Base-by-base conservation (phyloP, 92 coral and sea anemone species). In the Parazoanthus swiftii region DNA sequence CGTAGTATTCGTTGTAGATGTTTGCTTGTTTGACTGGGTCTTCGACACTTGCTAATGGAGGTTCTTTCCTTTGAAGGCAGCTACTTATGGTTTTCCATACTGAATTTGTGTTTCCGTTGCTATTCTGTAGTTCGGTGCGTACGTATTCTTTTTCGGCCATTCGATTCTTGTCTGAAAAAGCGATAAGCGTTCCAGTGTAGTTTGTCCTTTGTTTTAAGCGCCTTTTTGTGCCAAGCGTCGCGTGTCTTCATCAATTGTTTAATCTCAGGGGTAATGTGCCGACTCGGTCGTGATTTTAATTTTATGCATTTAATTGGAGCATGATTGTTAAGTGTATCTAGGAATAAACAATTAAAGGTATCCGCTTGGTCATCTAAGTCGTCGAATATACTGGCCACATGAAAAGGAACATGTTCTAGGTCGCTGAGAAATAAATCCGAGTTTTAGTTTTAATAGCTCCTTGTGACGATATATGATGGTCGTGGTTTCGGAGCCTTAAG, bases 351-450 rank as follows among this genome's bases (percentile, higher is more conserved):
- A 72, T 91, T 93, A 29, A 91, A 91, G 16, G 90, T 92, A 88
- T 91, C 3, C 11, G 88, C 90, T 74, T 76, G 93, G 48, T 91
- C 90, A 65, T 93, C 90, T 18, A 93, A 89, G 80, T 92, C 89
- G 6, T 91, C 90, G 66, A 93, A 93, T 21, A 91, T 20, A 33
- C 86, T 75, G 77, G 80, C 86, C 29, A 85, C 81, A 70, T 91
- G 88, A 58, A 91, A 91, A 33, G 95, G 95, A 56, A 86, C 90
- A n/a, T 77, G 74, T 8, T 44, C 87, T 75, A 88, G 75, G 72
- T 91, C 94, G 1, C 81, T 85, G 36, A 82, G 37, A 84, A 91
- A 89, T 16, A 74, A 75, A 7, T 89, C 65, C 23, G 15, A 46
- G 8, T 76, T 59, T 74, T 91, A 93, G 82, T 89, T 81, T 36